These are phyloP conservation scores for Tortricodes alternella DNA, from an alignment of 2,888 invertebrate genomes.

Conservation along the genomic window DNA sequence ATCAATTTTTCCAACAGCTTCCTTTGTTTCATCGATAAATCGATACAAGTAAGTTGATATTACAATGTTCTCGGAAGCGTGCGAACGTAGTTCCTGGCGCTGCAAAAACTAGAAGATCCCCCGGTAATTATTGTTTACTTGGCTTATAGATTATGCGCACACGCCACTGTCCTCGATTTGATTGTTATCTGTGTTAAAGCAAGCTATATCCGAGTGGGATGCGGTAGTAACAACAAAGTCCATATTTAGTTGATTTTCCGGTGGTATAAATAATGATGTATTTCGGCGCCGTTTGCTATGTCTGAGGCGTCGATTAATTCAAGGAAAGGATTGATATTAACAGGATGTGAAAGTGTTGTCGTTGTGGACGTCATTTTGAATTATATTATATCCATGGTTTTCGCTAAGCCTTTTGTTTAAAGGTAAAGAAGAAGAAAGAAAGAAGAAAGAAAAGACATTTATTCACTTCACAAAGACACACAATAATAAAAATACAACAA, in stretches of 20 bases:
- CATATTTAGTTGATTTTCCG: not conserved
- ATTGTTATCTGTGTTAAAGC: slow-evolving; percentile 19
- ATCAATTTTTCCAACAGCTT: not conserved
- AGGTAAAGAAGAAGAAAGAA: no score
- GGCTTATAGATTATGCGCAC: slow-evolving; percentile 18
- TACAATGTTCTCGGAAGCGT: slow-evolving; percentile 19
- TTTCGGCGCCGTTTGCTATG: not conserved
- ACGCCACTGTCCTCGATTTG: slow-evolving; percentile 25
- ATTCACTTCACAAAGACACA: no score
- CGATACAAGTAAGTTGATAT: slow-evolving; percentile 10
- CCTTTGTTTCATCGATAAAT: slow-evolving; percentile 18
- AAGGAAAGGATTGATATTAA: no score
- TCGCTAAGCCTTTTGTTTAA: no score
- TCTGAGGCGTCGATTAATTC: no score
- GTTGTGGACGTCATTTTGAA: no score
- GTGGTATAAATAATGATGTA: no score
- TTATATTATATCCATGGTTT: no score
- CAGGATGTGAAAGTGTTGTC: no score
- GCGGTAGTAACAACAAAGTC: not conserved
- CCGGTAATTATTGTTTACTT: slow-evolving; percentile 25
- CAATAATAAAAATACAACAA: no score
- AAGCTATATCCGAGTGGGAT: slow-evolving; percentile 1
- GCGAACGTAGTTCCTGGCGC: slow-evolving; percentile 17
- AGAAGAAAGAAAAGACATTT: no score
- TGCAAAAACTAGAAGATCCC: slow-evolving; percentile 23